These are phyloP conservation scores for Pogonomyrmex californicus DNA, from an alignment of 1,140 invertebrate species.

Conservation along the genomic window DNA sequence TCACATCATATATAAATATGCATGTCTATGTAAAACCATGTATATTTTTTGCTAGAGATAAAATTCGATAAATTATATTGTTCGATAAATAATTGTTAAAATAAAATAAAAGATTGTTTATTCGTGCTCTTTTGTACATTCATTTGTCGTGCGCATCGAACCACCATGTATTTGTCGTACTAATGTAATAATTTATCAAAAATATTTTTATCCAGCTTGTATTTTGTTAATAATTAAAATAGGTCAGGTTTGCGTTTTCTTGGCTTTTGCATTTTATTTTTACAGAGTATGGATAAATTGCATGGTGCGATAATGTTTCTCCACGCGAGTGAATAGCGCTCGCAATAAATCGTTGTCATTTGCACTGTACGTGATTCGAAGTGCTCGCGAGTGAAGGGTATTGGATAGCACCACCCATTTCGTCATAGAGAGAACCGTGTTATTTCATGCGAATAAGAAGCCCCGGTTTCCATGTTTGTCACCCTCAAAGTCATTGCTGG, in stretches of 20 bases:
- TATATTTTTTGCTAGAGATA: not conserved
- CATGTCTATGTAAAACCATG: not conserved
- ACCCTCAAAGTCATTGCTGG: conserved; percentile 80
- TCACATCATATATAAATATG: not conserved
- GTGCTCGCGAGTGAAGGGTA: conserved; percentile 51
- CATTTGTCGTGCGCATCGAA: not conserved
- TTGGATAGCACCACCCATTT: conserved; percentile 55
- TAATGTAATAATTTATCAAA: not conserved
- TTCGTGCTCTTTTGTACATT: not conserved
- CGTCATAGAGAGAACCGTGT: conserved; percentile 48
- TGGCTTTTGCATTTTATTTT: conserved; percentile 22
- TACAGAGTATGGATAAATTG: conserved; percentile 22
- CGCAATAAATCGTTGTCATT: conserved; percentile 52
- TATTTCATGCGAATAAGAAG: conserved; percentile 42
- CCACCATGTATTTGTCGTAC: not conserved
- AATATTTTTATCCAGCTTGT: not conserved
- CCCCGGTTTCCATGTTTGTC: conserved; percentile 76
- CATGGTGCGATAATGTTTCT: conserved; percentile 22
- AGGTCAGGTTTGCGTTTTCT: conserved; percentile 34
- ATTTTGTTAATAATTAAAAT: not conserved
- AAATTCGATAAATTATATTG: not conserved
- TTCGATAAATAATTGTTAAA: not conserved
- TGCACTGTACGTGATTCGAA: conserved; percentile 16
- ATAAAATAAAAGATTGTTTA: not conserved
- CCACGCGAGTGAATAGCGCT: conserved; percentile 45